Evolutionary conservation across 2,797 vertebrate species (phyloP).

Genomic region (Poecilia wingei): DNA sequence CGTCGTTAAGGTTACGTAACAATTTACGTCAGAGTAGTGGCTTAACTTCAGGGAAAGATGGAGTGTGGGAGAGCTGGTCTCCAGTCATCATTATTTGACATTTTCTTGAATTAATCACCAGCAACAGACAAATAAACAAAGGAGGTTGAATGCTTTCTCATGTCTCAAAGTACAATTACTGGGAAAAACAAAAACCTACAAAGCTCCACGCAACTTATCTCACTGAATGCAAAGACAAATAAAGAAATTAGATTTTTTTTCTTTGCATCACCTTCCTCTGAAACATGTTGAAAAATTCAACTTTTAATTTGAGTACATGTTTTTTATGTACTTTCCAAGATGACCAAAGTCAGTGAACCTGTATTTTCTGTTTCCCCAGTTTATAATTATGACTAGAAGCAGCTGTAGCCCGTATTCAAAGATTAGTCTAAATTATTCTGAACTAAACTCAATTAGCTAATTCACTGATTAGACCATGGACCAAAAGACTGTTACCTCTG

Average conservation of each 20-base stretch:
- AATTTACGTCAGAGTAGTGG: too few relatives aligned
- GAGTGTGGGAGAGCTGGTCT: neutral
- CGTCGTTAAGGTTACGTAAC: neutral
- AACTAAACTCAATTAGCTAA: too few relatives aligned
- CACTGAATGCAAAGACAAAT: neutral
- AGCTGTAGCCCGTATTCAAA: too few relatives aligned
- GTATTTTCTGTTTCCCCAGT: neutral
- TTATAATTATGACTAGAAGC: too few relatives aligned
- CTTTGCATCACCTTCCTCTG: neutral
- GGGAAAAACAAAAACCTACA: neutral
- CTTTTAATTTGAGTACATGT: neutral
- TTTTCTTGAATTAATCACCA: neutral
- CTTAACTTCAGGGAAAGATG: slow-evolving; percentile 23
- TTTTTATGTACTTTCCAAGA: slow-evolving; percentile 1
- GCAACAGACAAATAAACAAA: neutral
- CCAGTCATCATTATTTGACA: neutral
- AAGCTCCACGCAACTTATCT: neutral
- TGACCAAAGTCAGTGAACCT: neutral
- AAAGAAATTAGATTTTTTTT: neutral
- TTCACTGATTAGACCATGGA: too few relatives aligned
- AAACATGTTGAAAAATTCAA: neutral
- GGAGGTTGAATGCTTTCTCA: neutral
- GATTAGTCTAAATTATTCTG: too few relatives aligned
- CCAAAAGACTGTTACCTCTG: too few relatives aligned
- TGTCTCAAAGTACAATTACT: neutral